Percentiles rank a stretch among this genome's conserved stretches.
Evolutionary conservation across 2,113 vertebrate genomes (phyloP).

Genomic region (Marcusenius ussheri): DNA sequence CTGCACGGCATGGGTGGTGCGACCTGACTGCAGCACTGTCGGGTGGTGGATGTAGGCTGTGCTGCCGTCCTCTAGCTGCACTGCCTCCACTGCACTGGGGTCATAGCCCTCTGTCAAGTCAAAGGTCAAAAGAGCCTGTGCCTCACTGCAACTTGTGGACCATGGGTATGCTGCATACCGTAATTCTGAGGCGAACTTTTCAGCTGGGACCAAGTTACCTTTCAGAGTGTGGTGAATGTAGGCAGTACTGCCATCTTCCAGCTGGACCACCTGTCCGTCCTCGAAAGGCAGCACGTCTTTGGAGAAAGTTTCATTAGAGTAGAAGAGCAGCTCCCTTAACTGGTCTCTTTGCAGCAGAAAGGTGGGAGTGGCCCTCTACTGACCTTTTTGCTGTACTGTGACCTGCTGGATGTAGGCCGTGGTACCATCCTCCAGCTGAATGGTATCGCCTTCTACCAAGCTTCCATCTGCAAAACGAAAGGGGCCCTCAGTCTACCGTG

Average conservation of each 20-base stretch:
- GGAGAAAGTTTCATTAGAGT: neutral
- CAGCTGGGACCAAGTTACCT: slow-evolving; percentile 44
- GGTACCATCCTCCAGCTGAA: slow-evolving; percentile 70
- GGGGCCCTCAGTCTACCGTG: neutral
- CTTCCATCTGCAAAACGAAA: slow-evolving; percentile 57
- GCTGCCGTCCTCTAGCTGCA: slow-evolving; percentile 71
- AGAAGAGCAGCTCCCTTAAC: neutral
- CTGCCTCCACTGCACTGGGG: slow-evolving; percentile 55
- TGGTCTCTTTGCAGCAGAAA: neutral
- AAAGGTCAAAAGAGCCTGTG: neutral
- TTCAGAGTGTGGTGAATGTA: slow-evolving; percentile 64
- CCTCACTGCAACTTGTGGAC: neutral
- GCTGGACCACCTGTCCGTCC: slow-evolving; percentile 65
- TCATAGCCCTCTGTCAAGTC: slow-evolving; percentile 56
- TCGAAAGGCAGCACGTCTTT: slow-evolving; percentile 65
- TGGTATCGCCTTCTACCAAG: slow-evolving; percentile 66
- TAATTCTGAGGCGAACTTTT: neutral
- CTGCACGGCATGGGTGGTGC: slow-evolving; percentile 59
- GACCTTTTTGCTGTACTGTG: slow-evolving; percentile 68
- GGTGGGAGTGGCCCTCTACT: neutral
- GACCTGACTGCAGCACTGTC: slow-evolving; percentile 38
- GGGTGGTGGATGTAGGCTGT: slow-evolving; percentile 59
- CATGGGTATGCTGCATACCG: neutral
- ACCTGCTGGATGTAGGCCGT: slow-evolving; percentile 71
- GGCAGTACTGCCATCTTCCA: slow-evolving; percentile 67